Evolutionary conservation across 2,888 invertebrate genomes (phyloP).

Genomic region (Thereva nobilitata): DNA sequence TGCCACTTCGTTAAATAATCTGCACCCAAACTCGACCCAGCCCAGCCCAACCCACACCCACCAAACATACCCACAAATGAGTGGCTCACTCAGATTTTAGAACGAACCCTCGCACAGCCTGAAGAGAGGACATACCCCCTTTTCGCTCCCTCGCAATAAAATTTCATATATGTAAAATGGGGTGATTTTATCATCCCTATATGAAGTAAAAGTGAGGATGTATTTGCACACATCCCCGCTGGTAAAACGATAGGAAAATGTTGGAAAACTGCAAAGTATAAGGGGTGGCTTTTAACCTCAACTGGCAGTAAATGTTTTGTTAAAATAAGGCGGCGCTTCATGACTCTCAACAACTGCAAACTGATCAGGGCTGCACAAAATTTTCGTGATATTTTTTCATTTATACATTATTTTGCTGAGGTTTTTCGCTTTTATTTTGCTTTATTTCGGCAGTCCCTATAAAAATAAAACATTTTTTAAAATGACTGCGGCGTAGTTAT

Average conservation of each 20-base stretch:
- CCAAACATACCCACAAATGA: slow-evolving; percentile 26
- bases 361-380: slow-evolving; percentile 14
- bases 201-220: not conserved
- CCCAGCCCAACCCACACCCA: slow-evolving; percentile 2
- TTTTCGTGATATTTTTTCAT: not conserved
- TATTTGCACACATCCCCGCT: slow-evolving; percentile 3
- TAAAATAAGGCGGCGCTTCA: slow-evolving; percentile 29
- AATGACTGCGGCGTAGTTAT: too few relatives aligned
- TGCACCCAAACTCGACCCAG: too few relatives aligned
- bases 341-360: slow-evolving; percentile 5
- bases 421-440: too few relatives aligned
- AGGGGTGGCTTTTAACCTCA: slow-evolving; percentile 11
- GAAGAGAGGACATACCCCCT: not conserved
- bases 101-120: not conserved
- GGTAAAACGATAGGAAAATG: slow-evolving; percentile 17
- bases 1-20: slow-evolving; percentile 21
- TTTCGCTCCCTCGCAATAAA: not conserved
- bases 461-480: too few relatives aligned
- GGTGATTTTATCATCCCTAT: too few relatives aligned
- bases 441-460: too few relatives aligned
- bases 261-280: slow-evolving; percentile 8
- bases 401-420: too few relatives aligned
- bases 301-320: not conserved
- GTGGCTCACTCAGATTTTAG: slow-evolving; percentile 31
- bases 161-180: not conserved